Evolutionary conservation across 2,113 vertebrate species (phyloP).

Genomic region (Entelurus aequoreus): DNA sequence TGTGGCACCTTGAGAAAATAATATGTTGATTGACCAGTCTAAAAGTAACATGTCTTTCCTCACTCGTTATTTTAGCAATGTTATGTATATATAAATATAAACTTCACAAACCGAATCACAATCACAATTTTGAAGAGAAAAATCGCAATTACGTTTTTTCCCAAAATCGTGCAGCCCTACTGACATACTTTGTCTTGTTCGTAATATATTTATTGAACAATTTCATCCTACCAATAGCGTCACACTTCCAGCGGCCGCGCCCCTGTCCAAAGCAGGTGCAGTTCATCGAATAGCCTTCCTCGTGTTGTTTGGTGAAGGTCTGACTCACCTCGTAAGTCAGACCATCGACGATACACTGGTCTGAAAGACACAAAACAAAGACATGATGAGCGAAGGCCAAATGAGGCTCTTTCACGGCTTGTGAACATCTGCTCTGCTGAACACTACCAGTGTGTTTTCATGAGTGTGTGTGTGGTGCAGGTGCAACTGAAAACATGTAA

Average conservation of each 20-base stretch:
- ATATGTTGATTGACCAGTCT: too few species aligned
- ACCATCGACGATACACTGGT: constrained; percentile 90
- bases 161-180: too few species aligned
- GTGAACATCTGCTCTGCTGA: constrained; percentile 7
- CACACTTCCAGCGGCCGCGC: constrained; percentile 93
- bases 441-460: background rate
- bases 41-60: too few species aligned
- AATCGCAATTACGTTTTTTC: too few species aligned
- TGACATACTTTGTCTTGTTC: background rate
- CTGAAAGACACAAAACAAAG: constrained; percentile 55
- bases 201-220: background rate
- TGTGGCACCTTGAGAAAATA: too few species aligned
- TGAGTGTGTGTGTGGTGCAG: constrained; percentile 3
- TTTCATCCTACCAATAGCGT: constrained; percentile 83
- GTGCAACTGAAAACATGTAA: constrained; percentile 19
- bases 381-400: background rate
- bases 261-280: constrained; percentile 95
- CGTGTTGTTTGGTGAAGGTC: constrained; percentile 89
- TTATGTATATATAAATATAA: too few species aligned
- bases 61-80: too few species aligned
- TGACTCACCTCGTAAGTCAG: constrained; percentile 91
- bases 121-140: too few species aligned
- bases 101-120: too few species aligned
- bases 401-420: background rate
- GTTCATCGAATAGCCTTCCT: constrained; percentile 94